Conservation (phyloP, 2,888 invertebrate species). For the Ochropleura leucogaster region DNA sequence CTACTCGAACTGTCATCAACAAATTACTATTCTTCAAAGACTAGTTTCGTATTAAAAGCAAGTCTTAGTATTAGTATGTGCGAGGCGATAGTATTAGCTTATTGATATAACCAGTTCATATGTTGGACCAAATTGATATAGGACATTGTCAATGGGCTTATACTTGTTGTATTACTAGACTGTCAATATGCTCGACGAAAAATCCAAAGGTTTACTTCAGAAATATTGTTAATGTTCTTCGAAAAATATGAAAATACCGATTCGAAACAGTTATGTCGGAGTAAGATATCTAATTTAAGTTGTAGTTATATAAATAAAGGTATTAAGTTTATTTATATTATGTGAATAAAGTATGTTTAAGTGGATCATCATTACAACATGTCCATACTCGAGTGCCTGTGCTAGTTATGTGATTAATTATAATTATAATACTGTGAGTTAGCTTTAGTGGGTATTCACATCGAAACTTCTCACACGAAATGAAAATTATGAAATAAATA, state of each 20-base stretch:
- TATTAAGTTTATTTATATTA: conserved; percentile 77
- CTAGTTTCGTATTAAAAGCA: conserved; percentile 27
- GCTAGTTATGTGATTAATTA: conserved; percentile 70
- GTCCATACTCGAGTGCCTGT: conserved; percentile 77
- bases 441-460: conserved; percentile 63
- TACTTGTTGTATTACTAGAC: conserved; percentile 56
- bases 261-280: conserved; percentile 60
- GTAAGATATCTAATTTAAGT: conserved; percentile 68
- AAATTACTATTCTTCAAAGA: conserved; percentile 13
- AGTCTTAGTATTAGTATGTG: conserved; percentile 52
- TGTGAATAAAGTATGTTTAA: conserved; percentile 70
- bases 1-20: neutral
- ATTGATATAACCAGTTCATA: conserved; percentile 70
- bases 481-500: conserved; percentile 78
- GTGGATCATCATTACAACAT: conserved; percentile 64
- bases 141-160: conserved; percentile 70
- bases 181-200: conserved; percentile 58
- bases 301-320: conserved; percentile 65
- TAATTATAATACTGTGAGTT: conserved; percentile 67
- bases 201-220: conserved; percentile 62
- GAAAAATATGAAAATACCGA: conserved; percentile 51
- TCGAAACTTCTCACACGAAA: conserved; percentile 72
- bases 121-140: conserved; percentile 62
- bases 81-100: conserved; percentile 73
- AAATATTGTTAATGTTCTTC: conserved; percentile 59